Base-by-base conservation (phyloP, 2,888 invertebrate species). In the Catocala nupta region DNA sequence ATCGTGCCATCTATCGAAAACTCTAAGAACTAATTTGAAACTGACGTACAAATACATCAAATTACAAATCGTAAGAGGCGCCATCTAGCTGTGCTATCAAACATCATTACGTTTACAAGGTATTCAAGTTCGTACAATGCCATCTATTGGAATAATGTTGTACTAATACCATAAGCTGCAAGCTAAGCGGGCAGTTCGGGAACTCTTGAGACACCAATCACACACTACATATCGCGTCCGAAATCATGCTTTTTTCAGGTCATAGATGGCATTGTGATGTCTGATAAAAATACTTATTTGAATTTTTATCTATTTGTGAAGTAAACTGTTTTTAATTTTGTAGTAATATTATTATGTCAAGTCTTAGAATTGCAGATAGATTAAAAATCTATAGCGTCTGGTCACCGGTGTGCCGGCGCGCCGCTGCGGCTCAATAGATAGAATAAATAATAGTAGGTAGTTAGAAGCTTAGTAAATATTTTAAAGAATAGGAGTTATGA, bases 91-190 rank as follows among this genome's bases (percentile, higher is more conserved):
- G 34, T 12, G 0, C 5, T 11, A 25, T 11, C 10, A n/a, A 36
- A 39, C 5, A 53, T 5, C n/a, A 25, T 43, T 43, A 25, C 3
- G 25, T 1, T 16, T 9, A 25, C 0, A 25, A 25, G 1, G 4
- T 25, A 25, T 25, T 25, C 25, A 4, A 1, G 3, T n/a, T 36
- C 0, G 1, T 33, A 44, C n/a, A 54, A 7, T 57, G 70, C 61
- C 73, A 81, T 77, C 81, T 76, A 48, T 63, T 5, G 10, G 0
- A 16, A 5, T 7, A 4, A 0, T 0, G 0, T 5, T 0, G 6
- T 33, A 62, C 39, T 56, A 50, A 6, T 54, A 49, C 9, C 0
- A 16, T 3, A 33, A 11, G 6, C 5, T 11, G 3, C 13, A 11
- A 8, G 13, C 7, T 8, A 44, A 11, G 11, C 33, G 8, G n/a